Conservation (phyloP, 1,140 invertebrate genomes). For the Orchesella cincta region DNA sequence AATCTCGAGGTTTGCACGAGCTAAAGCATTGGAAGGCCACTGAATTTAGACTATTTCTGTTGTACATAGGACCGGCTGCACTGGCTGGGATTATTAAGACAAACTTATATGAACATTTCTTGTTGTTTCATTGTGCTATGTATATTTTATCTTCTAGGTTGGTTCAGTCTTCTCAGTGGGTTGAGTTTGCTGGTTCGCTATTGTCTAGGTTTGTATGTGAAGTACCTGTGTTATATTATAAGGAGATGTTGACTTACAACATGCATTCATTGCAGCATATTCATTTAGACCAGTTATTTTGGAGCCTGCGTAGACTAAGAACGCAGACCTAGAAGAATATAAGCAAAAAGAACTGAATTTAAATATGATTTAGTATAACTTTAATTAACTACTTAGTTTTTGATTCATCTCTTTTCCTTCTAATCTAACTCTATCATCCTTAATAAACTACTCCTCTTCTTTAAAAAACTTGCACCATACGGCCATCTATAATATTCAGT, state of each 20-base stretch:
- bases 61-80: conserved; percentile 45
- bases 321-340: no score
- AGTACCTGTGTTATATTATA: background rate
- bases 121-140: conserved; percentile 33
- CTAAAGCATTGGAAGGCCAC: conserved; percentile 42
- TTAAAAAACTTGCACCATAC: no score
- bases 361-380: no score
- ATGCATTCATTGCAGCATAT: conserved; percentile 6
- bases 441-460: no score
- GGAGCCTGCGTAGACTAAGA: no score
- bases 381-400: no score
- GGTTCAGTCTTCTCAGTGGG: background rate
- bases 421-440: no score
- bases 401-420: no score
- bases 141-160: conserved; percentile 18
- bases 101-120: conserved; percentile 37
- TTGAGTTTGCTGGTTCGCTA: background rate
- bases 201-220: background rate
- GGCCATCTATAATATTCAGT: no score
- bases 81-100: conserved; percentile 25
- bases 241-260: background rate
- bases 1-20: conserved; percentile 38
- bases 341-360: no score
- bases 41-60: conserved; percentile 46
- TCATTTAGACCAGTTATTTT: no score